These are phyloP conservation scores for Drosophila planitibia DNA, from an alignment of 2,888 invertebrate species.

Conservation along the genomic window DNA sequence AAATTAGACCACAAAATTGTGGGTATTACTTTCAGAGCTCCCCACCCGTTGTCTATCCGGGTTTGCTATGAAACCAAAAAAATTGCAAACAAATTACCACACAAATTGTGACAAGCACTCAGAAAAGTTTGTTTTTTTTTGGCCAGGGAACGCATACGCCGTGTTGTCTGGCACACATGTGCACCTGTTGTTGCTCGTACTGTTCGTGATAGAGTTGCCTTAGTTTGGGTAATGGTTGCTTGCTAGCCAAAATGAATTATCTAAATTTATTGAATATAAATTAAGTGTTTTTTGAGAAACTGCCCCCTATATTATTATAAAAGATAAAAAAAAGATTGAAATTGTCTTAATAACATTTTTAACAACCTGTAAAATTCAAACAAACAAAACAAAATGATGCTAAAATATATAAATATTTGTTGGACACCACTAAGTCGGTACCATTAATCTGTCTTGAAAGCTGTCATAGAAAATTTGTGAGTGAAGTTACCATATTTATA, in stretches of 20 bases:
- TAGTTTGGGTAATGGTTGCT: conserved; percentile 42
- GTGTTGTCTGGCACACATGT: conserved; percentile 44
- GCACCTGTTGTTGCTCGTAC: conserved; percentile 21
- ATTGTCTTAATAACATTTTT: background rate
- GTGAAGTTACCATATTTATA: conserved; percentile 1
- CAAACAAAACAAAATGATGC: background rate
- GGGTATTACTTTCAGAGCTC: conserved; percentile 54
- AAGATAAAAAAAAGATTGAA: background rate
- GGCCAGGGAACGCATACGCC: conserved; percentile 41
- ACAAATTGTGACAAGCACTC: conserved; percentile 59
- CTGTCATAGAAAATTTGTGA: background rate
- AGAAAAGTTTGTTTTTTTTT: conserved; percentile 26
- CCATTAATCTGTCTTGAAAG: background rate
- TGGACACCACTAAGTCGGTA: background rate
- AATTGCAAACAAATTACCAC: conserved; percentile 61
- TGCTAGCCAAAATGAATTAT: background rate
- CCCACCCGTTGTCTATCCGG: background rate
- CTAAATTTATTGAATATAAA: background rate
- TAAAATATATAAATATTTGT: background rate
- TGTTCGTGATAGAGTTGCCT: conserved; percentile 32
- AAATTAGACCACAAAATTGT: conserved; percentile 67
- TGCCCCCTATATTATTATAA: background rate
- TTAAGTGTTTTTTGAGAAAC: background rate
- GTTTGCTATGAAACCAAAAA: conserved; percentile 26
- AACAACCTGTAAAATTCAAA: background rate